These are phyloP conservation scores for Gallinago media DNA, from an alignment of 2,113 vertebrate species.

Conservation along the genomic window DNA sequence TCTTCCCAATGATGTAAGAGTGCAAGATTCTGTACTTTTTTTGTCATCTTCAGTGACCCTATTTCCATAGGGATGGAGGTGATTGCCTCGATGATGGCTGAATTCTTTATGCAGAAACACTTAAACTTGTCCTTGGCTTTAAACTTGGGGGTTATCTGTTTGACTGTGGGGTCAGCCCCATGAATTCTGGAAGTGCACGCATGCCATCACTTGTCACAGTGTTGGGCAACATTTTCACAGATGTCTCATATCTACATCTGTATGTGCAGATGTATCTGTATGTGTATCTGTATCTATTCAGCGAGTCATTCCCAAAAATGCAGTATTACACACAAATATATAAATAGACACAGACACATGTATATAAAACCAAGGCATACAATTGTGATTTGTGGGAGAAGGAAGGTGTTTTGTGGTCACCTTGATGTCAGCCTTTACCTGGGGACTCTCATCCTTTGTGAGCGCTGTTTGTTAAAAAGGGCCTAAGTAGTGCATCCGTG, in stretches of 20 bases:
- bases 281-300: neutral
- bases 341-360: neutral
- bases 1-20: neutral
- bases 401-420: neutral
- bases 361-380: neutral
- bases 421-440: neutral
- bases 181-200: neutral
- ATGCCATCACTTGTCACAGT: neutral
- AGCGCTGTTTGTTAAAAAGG: neutral
- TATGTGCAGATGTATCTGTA: neutral
- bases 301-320: neutral
- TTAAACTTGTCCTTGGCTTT: neutral
- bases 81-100: neutral
- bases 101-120: neutral
- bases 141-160: neutral
- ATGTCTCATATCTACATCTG: neutral
- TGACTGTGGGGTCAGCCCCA: neutral
- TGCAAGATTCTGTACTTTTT: neutral
- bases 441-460: neutral
- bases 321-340: neutral
- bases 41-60: neutral
- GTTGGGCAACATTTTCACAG: neutral
- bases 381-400: neutral
- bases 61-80: neutral
- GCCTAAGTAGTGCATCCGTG: rapidly evolving